Percentiles rank a stretch among this genome's conserved stretches.
Evolutionary conservation across 2,888 invertebrate genomes (phyloP).

Genomic region (Heliconius hortense): DNA sequence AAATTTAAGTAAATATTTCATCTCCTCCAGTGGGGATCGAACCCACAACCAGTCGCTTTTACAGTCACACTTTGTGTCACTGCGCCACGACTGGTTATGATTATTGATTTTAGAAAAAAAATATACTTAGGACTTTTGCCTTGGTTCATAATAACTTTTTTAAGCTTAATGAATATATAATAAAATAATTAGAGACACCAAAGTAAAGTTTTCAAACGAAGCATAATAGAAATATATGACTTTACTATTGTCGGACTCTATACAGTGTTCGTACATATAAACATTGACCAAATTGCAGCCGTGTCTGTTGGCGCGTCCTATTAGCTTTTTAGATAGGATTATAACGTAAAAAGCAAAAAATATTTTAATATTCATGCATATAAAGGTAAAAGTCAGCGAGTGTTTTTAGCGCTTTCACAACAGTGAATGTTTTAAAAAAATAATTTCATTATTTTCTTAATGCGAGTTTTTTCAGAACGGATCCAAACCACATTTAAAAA

Average conservation of each 20-base stretch:
- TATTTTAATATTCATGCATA: slow-evolving; percentile 16
- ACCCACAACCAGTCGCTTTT: too few species aligned
- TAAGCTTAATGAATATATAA: too few species aligned
- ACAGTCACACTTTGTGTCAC: too few species aligned
- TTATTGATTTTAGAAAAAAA: neutral
- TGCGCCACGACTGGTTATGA: too few species aligned
- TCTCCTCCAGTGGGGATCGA: too few species aligned
- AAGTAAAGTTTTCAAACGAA: neutral
- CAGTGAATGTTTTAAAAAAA: neutral
- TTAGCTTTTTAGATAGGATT: slow-evolving; percentile 18
- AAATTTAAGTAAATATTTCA: too few species aligned
- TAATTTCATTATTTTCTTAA: slow-evolving; percentile 8
- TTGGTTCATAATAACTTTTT: too few species aligned
- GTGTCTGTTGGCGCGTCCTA: neutral
- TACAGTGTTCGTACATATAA: neutral
- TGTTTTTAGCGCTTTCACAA: neutral
- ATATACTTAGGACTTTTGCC: neutral
- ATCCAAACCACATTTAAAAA: neutral
- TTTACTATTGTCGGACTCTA: neutral
- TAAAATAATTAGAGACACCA: neutral
- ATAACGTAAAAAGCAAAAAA: slow-evolving; percentile 11
- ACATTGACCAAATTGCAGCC: neutral
- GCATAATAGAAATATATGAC: neutral
- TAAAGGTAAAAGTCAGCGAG: slow-evolving; percentile 12
- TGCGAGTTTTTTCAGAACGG: neutral